Evolutionary conservation across 2,888 invertebrate genomes (phyloP), one percentile per base, ranked within the genome.

Genomic region (Thecocarcelia acutangulata): DNA sequence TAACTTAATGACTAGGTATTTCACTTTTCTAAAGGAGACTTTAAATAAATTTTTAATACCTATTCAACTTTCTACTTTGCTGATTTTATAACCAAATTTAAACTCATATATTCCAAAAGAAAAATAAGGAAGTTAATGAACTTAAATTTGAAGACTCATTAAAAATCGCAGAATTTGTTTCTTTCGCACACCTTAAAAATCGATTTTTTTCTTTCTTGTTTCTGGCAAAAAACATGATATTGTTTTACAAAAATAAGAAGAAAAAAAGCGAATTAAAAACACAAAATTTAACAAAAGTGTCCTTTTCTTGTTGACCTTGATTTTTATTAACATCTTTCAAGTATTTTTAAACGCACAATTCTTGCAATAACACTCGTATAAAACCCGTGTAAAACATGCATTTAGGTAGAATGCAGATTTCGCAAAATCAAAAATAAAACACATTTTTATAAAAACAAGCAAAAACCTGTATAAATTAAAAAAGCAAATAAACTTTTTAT

Each of bases 251-350:
- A 8, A 24, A 58, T n/a, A n/a, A n/a, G n/a, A 75, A 54, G 6
- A 33, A 61, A 54, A 59, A 42, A 19, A 15, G 5, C 12, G 28
- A 46, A 61, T 40, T 48, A 19, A 9, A 24, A 33, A 6, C 9
- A 63, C 37, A 44, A 2, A 13, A 44, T 48, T 24, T 48, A 28
- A 56, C 33, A 58, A 68, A 75, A 52, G 19, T 76, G 68, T 76
- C 75, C 68, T 52, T 33, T 33, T 33, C 59, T 61, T 68, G 52
- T 19, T 76, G 44, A 68, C 75, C 75, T 76, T 76, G 75, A 68
- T 76, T 76, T 68, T 76, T 68, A 76, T 76, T 76, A 52, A 52
- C 44, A 33, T 8, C 56, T 69, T 46, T 56, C 44, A 56, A 46
- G 54, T 33, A 33, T 59, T 61, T 72, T 50, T 28, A 61, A 58